Evolutionary conservation across 2,888 invertebrate genomes (phyloP), one percentile per base, ranked within the genome.

Genomic region (Mellilla xanthometata): DNA sequence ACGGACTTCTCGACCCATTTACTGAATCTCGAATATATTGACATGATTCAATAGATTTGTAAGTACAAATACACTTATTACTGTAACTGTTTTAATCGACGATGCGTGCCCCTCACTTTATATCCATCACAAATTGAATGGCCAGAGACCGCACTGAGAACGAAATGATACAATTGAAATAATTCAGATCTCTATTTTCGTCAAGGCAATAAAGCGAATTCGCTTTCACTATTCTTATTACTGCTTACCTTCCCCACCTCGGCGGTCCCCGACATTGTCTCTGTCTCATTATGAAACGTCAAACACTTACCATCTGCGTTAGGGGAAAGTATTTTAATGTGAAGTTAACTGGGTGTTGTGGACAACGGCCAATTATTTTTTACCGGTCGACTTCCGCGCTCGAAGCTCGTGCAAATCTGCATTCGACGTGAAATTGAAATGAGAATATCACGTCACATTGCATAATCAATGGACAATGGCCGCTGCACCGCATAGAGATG

Each of bases 261-360:
- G 43, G 51, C 57, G 61, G 48, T 55, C 39, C 44, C 49, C 49
- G 58, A 54, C 66, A 69, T 73, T 66, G 70, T 74, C 68, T 73
- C 59, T 44, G 58, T 45, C 62, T 68, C 66, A 69, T 69, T 72
- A 73, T 63, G 60, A 68, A 67, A 69, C 64, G 56, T 65, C 60
- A 56, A 70, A 74, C 65, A 28, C 36, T 36, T 36, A 72, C 66
- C 63, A 71, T 70, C 63, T 61, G 60, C 60, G 65, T 69, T 68
- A 64, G 67, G 71, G 70, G 76, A 79, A 81, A 79, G 78, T 75
- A 68, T 66, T 65, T 61, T 67, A 71, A 74, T 71, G 60, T 58
- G 46, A 63, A 75, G 49, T 68, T 76, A 73, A 77, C 76, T 75
- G 71, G 64, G 61, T 57, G 57, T 51, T 58, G 62, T 58, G 53